phyloP scores from a whole-genome alignment of 2,113 vertebrate genomes.

The Salvator merianae region DNA sequence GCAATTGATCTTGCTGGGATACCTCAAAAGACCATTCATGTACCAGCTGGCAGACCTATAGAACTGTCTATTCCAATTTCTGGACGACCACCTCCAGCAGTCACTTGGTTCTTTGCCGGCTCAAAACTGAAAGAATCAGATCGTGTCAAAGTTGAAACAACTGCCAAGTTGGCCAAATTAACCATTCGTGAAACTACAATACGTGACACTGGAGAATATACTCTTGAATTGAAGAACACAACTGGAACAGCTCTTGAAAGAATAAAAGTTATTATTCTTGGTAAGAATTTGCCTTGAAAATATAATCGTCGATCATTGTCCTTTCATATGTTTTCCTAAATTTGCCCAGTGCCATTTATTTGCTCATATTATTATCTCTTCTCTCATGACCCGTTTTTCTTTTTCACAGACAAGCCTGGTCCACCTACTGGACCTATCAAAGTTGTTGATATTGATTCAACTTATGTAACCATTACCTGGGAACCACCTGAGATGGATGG shows the following conservation, averaged over 20 bases:
- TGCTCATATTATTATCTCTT: slow-evolving; percentile 28
- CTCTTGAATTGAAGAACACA: slow-evolving; percentile 90
- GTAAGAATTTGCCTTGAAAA: slow-evolving; percentile 76
- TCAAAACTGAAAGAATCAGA: slow-evolving; percentile 87
- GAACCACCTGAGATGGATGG: slow-evolving; percentile 90
- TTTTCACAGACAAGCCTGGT: slow-evolving; percentile 89
- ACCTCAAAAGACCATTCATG: slow-evolving; percentile 90
- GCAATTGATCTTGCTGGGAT: slow-evolving; percentile 88
- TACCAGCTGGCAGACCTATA: slow-evolving; percentile 90
- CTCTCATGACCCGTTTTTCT: slow-evolving; percentile 3
- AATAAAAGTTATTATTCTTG: slow-evolving; percentile 91
- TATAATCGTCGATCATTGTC: background rate
- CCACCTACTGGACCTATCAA: slow-evolving; percentile 87
- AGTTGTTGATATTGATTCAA: slow-evolving; percentile 91
- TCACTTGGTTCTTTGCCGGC: slow-evolving; percentile 89
- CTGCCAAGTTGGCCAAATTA: slow-evolving; percentile 84
- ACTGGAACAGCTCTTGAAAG: slow-evolving; percentile 85
- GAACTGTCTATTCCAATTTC: slow-evolving; percentile 89
- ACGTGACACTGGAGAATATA: slow-evolving; percentile 90
- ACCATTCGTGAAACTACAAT: slow-evolving; percentile 91
- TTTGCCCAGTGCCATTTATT: slow-evolving; percentile 11
- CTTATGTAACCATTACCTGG: slow-evolving; percentile 90
- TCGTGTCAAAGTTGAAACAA: slow-evolving; percentile 87
- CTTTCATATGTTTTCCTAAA: background rate
- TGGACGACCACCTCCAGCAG: slow-evolving; percentile 90